Percentiles rank a stretch among this genome's conserved stretches.
Evolutionary conservation across 2,797 vertebrate genomes (phyloP).

Genomic region (Knipowitschia caucasica): DNA sequence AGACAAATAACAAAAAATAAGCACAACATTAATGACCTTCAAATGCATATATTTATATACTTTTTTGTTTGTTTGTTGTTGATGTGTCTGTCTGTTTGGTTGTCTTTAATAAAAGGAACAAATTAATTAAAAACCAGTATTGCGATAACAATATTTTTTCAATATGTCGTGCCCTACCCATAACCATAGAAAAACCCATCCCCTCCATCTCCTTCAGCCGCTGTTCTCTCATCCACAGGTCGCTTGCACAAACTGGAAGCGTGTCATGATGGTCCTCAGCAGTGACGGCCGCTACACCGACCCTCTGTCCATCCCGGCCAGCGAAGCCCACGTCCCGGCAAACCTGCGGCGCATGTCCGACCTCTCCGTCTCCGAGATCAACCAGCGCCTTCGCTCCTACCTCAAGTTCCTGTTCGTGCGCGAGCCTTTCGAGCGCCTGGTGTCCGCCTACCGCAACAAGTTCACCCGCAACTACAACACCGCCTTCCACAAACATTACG

Average conservation of each 20-base stretch:
- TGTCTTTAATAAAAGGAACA: too few relatives aligned
- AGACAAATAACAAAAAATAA: too few relatives aligned
- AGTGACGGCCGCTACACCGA: constrained; percentile 80
- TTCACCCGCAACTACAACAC: constrained; percentile 90
- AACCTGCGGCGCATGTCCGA: constrained; percentile 87
- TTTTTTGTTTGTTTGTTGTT: too few relatives aligned
- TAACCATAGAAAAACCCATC: too few relatives aligned
- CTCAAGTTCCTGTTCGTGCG: constrained; percentile 94
- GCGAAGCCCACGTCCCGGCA: constrained; percentile 84
- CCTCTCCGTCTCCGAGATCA: constrained; percentile 84
- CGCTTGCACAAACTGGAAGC: constrained; percentile 98
- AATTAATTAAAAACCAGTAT: too few relatives aligned
- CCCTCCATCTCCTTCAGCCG: too few relatives aligned
- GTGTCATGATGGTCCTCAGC: constrained; percentile 89
- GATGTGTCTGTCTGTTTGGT: too few relatives aligned
- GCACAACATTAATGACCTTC: too few relatives aligned
- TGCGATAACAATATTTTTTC: too few relatives aligned
- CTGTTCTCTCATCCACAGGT: constrained; percentile 50
- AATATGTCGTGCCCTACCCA: too few relatives aligned
- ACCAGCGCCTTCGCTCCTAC: constrained; percentile 88
- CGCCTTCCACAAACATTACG: constrained; percentile 90
- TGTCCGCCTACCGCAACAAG: constrained; percentile 93
- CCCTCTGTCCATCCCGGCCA: constrained; percentile 86
- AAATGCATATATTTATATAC: too few relatives aligned
- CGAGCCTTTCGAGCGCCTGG: constrained; percentile 92